These are phyloP conservation scores for Camptogramma bilineatum DNA, from an alignment of 2,888 invertebrate genomes.

Conservation along the genomic window DNA sequence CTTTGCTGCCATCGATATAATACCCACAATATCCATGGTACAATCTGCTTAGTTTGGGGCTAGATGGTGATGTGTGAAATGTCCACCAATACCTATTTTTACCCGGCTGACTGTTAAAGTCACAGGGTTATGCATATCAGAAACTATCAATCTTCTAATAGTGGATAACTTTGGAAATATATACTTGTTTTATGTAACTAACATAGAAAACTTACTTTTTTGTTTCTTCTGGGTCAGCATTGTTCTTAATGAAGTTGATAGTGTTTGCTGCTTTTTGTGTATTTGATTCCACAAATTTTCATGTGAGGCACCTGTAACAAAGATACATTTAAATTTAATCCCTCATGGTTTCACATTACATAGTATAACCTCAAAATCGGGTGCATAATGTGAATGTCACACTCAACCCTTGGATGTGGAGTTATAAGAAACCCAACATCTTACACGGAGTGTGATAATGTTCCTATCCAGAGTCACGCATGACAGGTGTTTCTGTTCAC, in stretches of 20 bases:
- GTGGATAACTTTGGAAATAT: too few relatives aligned
- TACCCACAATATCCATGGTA: too few relatives aligned
- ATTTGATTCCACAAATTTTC: background rate
- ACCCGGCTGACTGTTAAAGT: too few relatives aligned
- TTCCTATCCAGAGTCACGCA: slow-evolving; percentile 83
- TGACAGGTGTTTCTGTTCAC: slow-evolving; percentile 63
- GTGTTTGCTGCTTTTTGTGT: background rate
- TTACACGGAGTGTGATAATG: slow-evolving; percentile 81
- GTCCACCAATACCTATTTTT: too few relatives aligned
- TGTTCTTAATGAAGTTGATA: background rate
- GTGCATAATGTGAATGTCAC: slow-evolving; percentile 56
- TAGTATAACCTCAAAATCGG: slow-evolving; percentile 10
- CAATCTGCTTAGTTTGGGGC: too few relatives aligned
- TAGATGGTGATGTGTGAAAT: too few relatives aligned
- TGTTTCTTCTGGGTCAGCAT: background rate
- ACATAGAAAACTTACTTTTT: slow-evolving; percentile 21
- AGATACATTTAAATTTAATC: background rate
- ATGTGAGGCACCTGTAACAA: slow-evolving; percentile 12
- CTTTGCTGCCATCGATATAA: too few relatives aligned
- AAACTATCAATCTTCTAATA: too few relatives aligned
- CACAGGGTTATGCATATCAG: too few relatives aligned
- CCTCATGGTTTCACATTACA: background rate
- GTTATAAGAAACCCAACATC: slow-evolving; percentile 62
- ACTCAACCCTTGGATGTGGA: slow-evolving; percentile 77
- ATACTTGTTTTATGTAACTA: too few relatives aligned